Percentiles rank a stretch among this genome's conserved stretches.
These are phyloP conservation scores for Bombycilla garrulus DNA, from an alignment of 2,113 vertebrate species.

Conservation along the genomic window DNA sequence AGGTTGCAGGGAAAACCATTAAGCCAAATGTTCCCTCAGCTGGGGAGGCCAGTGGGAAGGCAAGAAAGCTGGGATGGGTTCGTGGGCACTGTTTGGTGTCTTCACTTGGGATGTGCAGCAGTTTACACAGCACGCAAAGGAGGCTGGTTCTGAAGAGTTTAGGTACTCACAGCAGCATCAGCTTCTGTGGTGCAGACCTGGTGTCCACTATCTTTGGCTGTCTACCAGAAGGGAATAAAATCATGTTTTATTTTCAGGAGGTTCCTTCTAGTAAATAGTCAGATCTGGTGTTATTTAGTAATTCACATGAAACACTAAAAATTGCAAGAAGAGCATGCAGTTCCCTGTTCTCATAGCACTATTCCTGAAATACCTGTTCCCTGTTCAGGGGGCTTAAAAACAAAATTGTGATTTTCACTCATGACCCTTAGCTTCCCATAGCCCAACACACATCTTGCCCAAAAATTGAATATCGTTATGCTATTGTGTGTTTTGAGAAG, in stretches of 20 bases:
- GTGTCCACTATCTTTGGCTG: neutral
- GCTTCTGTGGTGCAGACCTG: neutral
- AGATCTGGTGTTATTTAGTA: neutral
- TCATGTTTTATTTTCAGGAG: neutral
- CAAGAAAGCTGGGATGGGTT: neutral
- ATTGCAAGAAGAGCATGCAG: neutral
- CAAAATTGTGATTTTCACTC: neutral
- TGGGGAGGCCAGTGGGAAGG: neutral
- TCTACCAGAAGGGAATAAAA: neutral
- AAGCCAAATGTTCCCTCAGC: neutral
- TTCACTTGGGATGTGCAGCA: neutral
- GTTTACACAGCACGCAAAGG: neutral
- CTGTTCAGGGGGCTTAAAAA: neutral
- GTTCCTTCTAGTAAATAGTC: neutral
- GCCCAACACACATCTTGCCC: neutral
- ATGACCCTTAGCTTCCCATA: neutral
- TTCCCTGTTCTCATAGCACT: neutral
- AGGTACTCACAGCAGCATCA: fast-evolving
- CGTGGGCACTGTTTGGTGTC: neutral
- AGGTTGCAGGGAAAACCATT: neutral
- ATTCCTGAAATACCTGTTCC: neutral
- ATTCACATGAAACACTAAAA: neutral
- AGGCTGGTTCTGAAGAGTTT: neutral
- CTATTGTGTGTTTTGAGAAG: neutral
- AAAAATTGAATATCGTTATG: neutral